These are phyloP conservation scores for Sinella curviseta DNA, from an alignment of 1,140 invertebrate species.

Conservation along the genomic window DNA sequence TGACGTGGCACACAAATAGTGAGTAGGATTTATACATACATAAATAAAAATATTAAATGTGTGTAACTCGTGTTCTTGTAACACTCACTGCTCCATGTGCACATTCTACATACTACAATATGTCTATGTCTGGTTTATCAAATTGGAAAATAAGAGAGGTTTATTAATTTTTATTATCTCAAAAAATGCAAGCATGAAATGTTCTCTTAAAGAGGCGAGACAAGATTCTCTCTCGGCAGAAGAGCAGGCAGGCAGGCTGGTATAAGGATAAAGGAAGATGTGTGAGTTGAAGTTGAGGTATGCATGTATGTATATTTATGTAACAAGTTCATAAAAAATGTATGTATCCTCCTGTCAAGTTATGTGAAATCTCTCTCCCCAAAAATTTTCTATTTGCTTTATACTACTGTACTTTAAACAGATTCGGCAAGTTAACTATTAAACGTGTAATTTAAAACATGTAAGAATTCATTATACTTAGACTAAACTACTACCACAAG, in stretches of 20 bases:
- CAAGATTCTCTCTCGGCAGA: no score
- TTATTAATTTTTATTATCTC: conserved; percentile 17
- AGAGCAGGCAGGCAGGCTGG: no score
- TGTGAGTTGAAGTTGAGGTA: background rate
- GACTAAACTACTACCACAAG: no score
- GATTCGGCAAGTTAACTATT: no score
- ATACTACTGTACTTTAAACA: no score
- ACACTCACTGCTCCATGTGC: background rate
- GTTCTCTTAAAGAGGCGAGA: background rate
- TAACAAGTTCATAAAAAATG: background rate
- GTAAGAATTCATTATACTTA: no score
- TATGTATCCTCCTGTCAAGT: background rate
- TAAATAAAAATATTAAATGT: background rate
- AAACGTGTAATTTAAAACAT: no score
- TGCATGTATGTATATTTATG: background rate
- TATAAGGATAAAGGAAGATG: no score
- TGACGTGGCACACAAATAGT: background rate
- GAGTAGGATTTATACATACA: no score
- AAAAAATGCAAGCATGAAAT: background rate
- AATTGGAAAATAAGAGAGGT: background rate
- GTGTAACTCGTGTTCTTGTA: background rate
- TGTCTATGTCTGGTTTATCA: conserved; percentile 7
- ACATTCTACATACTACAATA: background rate
- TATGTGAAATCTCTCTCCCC: background rate
- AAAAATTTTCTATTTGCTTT: no score